phyloP scores from a whole-genome alignment of 2,113 vertebrate genomes.

The Conger conger region DNA sequence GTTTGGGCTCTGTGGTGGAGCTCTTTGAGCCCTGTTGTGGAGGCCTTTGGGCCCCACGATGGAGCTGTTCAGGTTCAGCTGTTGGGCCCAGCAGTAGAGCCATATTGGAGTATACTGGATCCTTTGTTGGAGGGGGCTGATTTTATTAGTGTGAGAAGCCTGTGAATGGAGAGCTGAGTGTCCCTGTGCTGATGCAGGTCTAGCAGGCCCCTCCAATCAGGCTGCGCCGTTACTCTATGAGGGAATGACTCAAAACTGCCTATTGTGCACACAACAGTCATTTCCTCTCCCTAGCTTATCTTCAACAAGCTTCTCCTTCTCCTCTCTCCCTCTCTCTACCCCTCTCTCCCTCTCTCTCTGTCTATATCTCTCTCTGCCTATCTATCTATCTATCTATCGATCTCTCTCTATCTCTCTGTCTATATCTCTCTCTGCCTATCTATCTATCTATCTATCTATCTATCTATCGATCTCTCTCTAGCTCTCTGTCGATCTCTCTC shows the following conservation, averaged over 20 bases:
- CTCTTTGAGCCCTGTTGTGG: slow-evolving; percentile 38
- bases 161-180: not conserved
- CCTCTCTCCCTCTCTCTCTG: not conserved
- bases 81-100: slow-evolving; percentile 2
- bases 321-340: not conserved
- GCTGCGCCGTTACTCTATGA: not conserved
- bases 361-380: not conserved
- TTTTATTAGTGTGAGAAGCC: not conserved
- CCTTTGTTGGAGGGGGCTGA: not conserved
- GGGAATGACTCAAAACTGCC: not conserved
- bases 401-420: too few species aligned
- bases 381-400: too few species aligned
- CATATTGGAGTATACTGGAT: not conserved
- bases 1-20: slow-evolving; percentile 33
- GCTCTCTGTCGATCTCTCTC: not conserved
- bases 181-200: not conserved
- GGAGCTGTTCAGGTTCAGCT: slow-evolving; percentile 42
- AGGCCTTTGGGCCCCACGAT: slow-evolving; percentile 50
- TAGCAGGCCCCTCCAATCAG: not conserved
- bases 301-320: not conserved
- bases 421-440: not conserved
- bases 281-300: not conserved
- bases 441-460: not conserved
- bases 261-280: not conserved
- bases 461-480: not conserved